Conservation (phyloP, 2,888 invertebrate species). For the Urechis unicinctus region DNA sequence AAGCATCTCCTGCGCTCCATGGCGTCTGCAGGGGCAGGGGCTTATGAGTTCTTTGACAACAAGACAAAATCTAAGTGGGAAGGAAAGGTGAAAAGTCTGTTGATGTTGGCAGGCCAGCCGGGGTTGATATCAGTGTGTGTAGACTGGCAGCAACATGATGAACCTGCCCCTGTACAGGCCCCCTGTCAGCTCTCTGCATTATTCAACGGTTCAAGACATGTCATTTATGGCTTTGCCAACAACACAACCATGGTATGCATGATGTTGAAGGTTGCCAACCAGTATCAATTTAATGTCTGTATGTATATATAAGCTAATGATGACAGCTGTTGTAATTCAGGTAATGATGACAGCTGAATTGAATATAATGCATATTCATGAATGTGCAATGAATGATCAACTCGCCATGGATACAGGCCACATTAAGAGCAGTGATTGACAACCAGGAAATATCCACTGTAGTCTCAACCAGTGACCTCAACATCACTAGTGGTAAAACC, state of each 20-base stretch:
- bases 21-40: conserved; percentile 38
- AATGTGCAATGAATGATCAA: no score
- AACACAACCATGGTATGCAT: no score
- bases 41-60: conserved; percentile 39
- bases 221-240: conserved; percentile 45
- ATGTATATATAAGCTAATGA: no score
- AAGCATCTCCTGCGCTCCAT: conserved; percentile 31
- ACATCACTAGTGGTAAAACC: conserved; percentile 41
- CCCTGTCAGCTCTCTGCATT: conserved; percentile 42
- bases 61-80: conserved; percentile 46
- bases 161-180: conserved; percentile 33
- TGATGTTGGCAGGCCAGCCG: conserved; percentile 40
- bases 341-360: no score
- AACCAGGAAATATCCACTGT: conserved; percentile 43
- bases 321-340: no score
- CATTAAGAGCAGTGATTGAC: conserved; percentile 39
- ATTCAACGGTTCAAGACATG: conserved; percentile 45
- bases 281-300: no score
- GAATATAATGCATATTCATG: no score
- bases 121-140: conserved; percentile 40
- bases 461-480: conserved; percentile 44
- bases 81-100: conserved; percentile 34
- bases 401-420: conserved; percentile 40
- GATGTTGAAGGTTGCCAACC: no score
- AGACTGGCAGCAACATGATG: conserved; percentile 25